phyloP scores from a whole-genome alignment of 1,140 invertebrate genomes.

The Archivesica marissinica region DNA sequence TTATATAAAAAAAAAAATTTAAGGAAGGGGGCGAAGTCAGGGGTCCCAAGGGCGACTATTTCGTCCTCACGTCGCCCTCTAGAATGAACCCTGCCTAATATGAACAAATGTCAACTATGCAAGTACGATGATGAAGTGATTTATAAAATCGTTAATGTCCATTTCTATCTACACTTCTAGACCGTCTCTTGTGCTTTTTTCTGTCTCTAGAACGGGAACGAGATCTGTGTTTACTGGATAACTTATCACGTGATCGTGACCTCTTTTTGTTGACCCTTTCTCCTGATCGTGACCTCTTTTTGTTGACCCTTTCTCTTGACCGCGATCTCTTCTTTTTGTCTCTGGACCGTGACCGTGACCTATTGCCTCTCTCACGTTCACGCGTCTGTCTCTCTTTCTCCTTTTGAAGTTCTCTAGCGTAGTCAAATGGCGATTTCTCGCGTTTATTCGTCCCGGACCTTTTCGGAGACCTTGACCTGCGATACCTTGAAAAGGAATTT shows the following conservation, averaged over 20 bases:
- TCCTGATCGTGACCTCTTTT: slow-evolving; percentile 57
- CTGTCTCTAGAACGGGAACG: slow-evolving; percentile 41
- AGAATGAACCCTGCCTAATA: neutral
- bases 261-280: slow-evolving; percentile 52
- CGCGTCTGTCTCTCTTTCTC: slow-evolving; percentile 76
- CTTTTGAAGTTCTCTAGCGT: slow-evolving; percentile 75
- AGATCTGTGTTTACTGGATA: slow-evolving; percentile 21
- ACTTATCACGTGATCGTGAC: slow-evolving; percentile 41
- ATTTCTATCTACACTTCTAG: slow-evolving; percentile 21
- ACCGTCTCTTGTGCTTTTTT: slow-evolving; percentile 45
- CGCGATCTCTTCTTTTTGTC: slow-evolving; percentile 45
- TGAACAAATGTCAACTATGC: neutral
- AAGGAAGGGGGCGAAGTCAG: too few relatives aligned
- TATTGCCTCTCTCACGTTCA: slow-evolving; percentile 62
- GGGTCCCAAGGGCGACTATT: too few relatives aligned
- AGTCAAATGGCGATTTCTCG: slow-evolving; percentile 67
- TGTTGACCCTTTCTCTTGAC: slow-evolving; percentile 29
- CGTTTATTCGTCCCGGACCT: slow-evolving; percentile 20
- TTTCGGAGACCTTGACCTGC: slow-evolving; percentile 52
- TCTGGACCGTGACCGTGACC: slow-evolving; percentile 56
- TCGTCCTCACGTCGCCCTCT: too few relatives aligned
- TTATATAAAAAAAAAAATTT: too few relatives aligned
- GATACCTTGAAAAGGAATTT: too few relatives aligned
- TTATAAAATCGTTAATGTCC: neutral
- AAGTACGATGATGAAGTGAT: too few relatives aligned